Evolutionary conservation across 2,888 invertebrate species (phyloP), one percentile per base, ranked within the genome.

Genomic region (Pheosia tremula): DNA sequence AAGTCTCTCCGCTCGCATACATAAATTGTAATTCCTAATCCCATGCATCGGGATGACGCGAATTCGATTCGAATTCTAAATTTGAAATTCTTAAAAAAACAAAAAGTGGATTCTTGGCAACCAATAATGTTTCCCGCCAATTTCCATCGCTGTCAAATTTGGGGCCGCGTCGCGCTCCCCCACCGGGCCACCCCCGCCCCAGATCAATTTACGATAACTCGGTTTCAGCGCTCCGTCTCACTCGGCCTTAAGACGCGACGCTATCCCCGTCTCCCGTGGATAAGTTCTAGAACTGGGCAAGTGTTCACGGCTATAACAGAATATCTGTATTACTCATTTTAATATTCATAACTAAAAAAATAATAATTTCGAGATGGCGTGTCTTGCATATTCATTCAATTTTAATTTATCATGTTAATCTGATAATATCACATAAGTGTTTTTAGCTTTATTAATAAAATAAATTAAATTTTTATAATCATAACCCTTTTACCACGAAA

Each of bases 81-180:
- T 85, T 84, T 72, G 64, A 79, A 83, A 75, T 73, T 68, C 50
- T 62, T 43, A 68, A 57, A 63, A 63, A 55, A 62, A 69, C 60
- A 70, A 62, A 52, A 62, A 38, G 55, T 67, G 64, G 71, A 69
- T 68, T 75, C 62, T 78, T 78, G 78, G 82, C 85, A 82, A 87
- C 88, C 89, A 89, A 89, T 90, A 92, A 92, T 91, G 86, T 91
- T 91, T 91, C 89, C 89, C 92, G 92, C 91, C 93, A 93, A 93
- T 93, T 93, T 91, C 90, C 91, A 91, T 93, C 86, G 91, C 91
- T 93, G 93, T 93, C 93, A 93, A 93, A 93, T 93, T 93, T 90
- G 90, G 91, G 82, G 86, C 83, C 86, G 84, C 87, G 85, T 79
- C 83, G 80, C 75, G 75, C 76, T 79, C 79, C 71, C 77, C 79